Percentiles rank a stretch among this genome's conserved stretches.
Conservation (phyloP, 2,797 vertebrate species). For the Enteromius radiatus region DNA sequence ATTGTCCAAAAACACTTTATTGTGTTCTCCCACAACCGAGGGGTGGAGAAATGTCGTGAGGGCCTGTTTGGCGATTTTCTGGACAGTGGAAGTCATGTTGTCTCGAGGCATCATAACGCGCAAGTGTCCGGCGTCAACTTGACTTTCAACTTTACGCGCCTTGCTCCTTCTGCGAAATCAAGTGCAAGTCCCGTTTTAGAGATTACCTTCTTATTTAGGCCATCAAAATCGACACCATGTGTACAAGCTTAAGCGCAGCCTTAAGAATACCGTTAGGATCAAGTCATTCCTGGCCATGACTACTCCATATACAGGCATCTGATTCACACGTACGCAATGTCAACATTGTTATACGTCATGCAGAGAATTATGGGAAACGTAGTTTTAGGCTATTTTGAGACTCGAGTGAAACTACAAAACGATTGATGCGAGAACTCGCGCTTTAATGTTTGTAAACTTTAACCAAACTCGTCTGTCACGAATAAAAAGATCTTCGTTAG, state of each 20-base stretch:
- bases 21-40: slow-evolving; percentile 65
- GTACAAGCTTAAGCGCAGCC: neutral
- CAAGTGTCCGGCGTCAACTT: slow-evolving; percentile 17
- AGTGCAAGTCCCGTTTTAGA: slow-evolving; percentile 21
- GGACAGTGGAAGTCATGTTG: slow-evolving; percentile 88
- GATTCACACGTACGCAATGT: slow-evolving; percentile 74
- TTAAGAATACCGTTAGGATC: slow-evolving; percentile 9
- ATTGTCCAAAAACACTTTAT: slow-evolving; percentile 80
- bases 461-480: neutral
- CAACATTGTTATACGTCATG: slow-evolving; percentile 20
- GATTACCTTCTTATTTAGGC: neutral
- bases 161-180: neutral
- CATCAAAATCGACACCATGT: neutral
- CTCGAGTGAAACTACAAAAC: neutral
- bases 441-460: neutral
- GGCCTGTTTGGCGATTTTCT: slow-evolving; percentile 90
- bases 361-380: slow-evolving; percentile 72
- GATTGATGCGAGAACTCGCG: neutral
- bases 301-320: slow-evolving; percentile 67
- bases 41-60: slow-evolving; percentile 82
- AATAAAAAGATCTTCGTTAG: fast-evolving
- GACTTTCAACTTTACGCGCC: slow-evolving; percentile 11
- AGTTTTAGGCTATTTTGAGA: slow-evolving; percentile 52
- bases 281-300: neutral
- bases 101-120: slow-evolving; percentile 82